These are phyloP conservation scores for Phataginus tetradactyla DNA, from an alignment of 2,797 vertebrate species.

Conservation along the genomic window DNA sequence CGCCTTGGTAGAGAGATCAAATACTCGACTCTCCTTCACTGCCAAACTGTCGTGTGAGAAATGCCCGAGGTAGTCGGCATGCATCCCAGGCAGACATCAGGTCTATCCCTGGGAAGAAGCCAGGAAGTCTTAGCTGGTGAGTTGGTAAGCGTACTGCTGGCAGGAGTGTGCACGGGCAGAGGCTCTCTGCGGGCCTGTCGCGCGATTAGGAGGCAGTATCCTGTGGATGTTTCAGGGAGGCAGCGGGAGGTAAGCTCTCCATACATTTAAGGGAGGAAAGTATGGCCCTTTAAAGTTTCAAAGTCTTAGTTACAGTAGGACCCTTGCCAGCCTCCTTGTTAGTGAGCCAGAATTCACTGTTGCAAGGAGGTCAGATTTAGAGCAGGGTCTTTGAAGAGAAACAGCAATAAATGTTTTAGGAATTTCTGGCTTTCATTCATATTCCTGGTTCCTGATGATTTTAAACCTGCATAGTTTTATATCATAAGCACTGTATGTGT, in stretches of 20 bases:
- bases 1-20: not conserved
- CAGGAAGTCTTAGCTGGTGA: not conserved
- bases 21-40: not conserved
- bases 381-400: conserved; percentile 7
- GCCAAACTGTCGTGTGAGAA: not conserved
- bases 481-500: not conserved
- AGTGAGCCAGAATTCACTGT: not conserved
- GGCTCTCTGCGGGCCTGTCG: not conserved
- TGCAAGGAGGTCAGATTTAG: not conserved
- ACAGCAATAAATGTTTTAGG: not conserved
- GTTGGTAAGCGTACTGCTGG: not conserved
- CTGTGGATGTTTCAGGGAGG: not conserved
- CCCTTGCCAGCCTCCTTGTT: not conserved
- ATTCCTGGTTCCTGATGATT: not conserved
- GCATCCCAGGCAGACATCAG: not conserved
- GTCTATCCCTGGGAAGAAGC: not conserved
- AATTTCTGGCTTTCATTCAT: not conserved
- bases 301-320: not conserved
- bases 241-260: not conserved
- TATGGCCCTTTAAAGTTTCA: not conserved
- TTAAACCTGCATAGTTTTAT: not conserved
- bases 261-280: not conserved
- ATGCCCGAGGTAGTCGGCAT: not conserved
- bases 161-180: not conserved
- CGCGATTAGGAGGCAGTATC: not conserved